A percentile compares a stretch with the other conserved stretches of the same genome.
Evolutionary conservation across 1,140 invertebrate species (phyloP).

Genomic region (Halictus rubicundus): DNA sequence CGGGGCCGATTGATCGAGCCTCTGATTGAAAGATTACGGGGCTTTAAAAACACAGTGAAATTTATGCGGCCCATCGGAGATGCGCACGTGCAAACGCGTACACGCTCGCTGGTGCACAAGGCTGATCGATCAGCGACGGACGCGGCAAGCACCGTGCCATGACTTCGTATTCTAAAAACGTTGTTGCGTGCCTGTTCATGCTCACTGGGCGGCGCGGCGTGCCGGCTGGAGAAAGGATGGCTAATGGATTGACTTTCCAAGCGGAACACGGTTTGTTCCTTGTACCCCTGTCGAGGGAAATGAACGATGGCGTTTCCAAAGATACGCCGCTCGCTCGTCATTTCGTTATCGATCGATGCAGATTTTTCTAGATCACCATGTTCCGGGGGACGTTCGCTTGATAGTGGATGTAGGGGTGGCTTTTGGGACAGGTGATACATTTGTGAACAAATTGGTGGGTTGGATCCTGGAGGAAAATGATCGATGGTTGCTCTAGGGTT

Average conservation of each 20-base stretch:
- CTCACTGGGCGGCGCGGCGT: not conserved
- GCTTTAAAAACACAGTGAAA: slow-evolving; percentile 30
- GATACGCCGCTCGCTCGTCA: not conserved
- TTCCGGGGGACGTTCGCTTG: not conserved
- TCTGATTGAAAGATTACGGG: slow-evolving; percentile 32
- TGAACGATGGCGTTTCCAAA: not conserved
- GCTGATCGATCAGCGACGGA: not conserved
- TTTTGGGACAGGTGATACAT: too few species aligned
- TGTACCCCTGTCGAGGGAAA: not conserved
- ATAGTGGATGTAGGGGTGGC: not conserved
- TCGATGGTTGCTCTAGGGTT: too few species aligned
- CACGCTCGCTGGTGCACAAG: not conserved
- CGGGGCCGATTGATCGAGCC: slow-evolving; percentile 13
- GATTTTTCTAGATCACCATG: not conserved
- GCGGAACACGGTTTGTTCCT: not conserved
- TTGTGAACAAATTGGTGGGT: too few species aligned
- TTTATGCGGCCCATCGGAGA: slow-evolving; percentile 26
- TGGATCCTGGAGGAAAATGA: too few species aligned
- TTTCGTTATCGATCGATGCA: not conserved
- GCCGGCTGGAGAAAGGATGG: not conserved
- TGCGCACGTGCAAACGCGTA: not conserved
- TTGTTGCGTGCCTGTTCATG: slow-evolving; percentile 2
- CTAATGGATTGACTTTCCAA: slow-evolving; percentile 1
- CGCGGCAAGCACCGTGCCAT: not conserved
- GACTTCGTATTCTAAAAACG: slow-evolving; percentile 14